Conservation (phyloP, 2,888 invertebrate genomes). For the Oscheius onirici region DNA sequence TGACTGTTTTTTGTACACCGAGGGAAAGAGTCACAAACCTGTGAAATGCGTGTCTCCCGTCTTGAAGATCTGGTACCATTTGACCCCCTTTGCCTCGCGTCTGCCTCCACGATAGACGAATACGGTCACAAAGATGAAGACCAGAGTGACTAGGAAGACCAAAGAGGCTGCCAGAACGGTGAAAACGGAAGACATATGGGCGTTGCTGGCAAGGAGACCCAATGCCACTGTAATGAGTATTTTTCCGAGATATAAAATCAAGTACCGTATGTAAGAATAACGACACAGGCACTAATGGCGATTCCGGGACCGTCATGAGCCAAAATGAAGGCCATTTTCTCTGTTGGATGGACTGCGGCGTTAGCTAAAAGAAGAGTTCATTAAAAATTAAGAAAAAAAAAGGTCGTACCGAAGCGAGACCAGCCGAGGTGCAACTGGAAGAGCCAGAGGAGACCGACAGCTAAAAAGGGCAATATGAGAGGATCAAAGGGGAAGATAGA, state of each 20-base stretch:
- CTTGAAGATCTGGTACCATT: slow-evolving; percentile 68
- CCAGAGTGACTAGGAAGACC: slow-evolving; percentile 12
- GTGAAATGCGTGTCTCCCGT: slow-evolving; percentile 69
- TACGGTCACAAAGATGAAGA: slow-evolving; percentile 54
- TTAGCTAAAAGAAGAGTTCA: slow-evolving; percentile 35
- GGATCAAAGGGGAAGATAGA: neutral
- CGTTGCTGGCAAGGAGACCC: slow-evolving; percentile 44
- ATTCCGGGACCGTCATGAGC: slow-evolving; percentile 66
- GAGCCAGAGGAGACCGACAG: slow-evolving; percentile 57
- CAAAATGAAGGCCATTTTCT: slow-evolving; percentile 70
- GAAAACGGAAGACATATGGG: slow-evolving; percentile 56
- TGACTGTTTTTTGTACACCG: too few species aligned
- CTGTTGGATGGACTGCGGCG: slow-evolving; percentile 68
- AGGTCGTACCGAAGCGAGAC: slow-evolving; percentile 57
- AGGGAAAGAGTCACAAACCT: slow-evolving; percentile 38
- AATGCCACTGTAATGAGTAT: slow-evolving; percentile 48
- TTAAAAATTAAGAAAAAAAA: too few species aligned
- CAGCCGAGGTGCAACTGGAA: slow-evolving; percentile 56
- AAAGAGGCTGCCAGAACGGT: slow-evolving; percentile 56
- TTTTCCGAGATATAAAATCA: neutral
- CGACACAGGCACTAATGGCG: slow-evolving; percentile 50
- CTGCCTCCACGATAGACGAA: slow-evolving; percentile 59
- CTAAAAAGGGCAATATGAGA: slow-evolving; percentile 36
- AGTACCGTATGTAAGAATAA: slow-evolving; percentile 50
- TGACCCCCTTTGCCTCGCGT: slow-evolving; percentile 67